A percentile compares a stretch with the other conserved stretches of the same genome.
Conservation (phyloP, 2,888 invertebrate species). For the Eudasyphora cyanicolor region DNA sequence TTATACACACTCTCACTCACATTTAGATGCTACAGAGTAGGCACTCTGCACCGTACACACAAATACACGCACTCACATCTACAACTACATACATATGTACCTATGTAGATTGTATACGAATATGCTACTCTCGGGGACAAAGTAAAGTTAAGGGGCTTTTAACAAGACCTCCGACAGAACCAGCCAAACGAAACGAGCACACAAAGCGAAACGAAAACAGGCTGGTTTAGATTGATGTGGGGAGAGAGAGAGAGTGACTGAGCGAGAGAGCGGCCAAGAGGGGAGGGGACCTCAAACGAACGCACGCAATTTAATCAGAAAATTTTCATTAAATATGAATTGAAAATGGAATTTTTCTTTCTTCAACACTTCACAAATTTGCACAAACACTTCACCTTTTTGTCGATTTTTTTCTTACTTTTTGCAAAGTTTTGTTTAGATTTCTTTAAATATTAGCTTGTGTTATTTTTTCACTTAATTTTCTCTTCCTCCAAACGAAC, state of each 20-base stretch:
- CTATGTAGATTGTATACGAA: too few species aligned
- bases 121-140: too few species aligned
- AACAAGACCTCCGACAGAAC: slow-evolving; percentile 45
- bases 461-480: neutral
- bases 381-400: neutral
- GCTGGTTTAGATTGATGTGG: too few species aligned
- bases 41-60: too few species aligned
- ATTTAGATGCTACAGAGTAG: slow-evolving; percentile 2
- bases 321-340: slow-evolving; percentile 28
- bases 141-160: slow-evolving; percentile 21
- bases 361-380: neutral
- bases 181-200: slow-evolving; percentile 45
- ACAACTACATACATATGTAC: too few species aligned
- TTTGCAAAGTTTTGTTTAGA: neutral
- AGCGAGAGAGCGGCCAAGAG: too few species aligned
- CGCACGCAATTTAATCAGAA: slow-evolving; percentile 51
- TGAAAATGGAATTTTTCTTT: neutral
- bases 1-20: slow-evolving; percentile 6
- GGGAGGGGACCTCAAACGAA: neutral
- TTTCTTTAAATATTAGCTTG: neutral
- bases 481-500: slow-evolving; percentile 24
- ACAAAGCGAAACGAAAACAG: slow-evolving; percentile 39
- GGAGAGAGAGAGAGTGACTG: slow-evolving; percentile 32
- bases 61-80: slow-evolving; percentile 26
- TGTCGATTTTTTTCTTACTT: neutral